phyloP scores from a whole-genome alignment of 2,888 invertebrate genomes.

The Sepioteuthis lessoniana region DNA sequence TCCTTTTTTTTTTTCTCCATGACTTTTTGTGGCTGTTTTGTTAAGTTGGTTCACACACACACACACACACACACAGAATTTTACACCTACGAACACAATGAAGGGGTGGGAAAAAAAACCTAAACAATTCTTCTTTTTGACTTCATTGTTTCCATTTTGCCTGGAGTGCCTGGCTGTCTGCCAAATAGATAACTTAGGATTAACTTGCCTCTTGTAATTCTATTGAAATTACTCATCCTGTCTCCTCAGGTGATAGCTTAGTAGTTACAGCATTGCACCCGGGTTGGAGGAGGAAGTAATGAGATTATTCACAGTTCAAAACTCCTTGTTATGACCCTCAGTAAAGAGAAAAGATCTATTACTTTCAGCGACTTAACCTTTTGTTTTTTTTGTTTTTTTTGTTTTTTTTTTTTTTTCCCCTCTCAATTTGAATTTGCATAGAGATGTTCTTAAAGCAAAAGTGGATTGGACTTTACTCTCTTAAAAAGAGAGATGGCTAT shows the following conservation, averaged over 20 bases:
- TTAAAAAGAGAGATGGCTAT: too few relatives aligned
- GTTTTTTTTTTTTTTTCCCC: too few relatives aligned
- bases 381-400: too few relatives aligned
- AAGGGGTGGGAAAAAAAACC: background rate
- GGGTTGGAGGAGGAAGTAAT: background rate
- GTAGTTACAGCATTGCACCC: background rate
- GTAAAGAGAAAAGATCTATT: background rate
- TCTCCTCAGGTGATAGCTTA: background rate
- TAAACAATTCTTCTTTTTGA: too few relatives aligned
- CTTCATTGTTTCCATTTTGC: background rate
- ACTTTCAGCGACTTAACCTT: too few relatives aligned
- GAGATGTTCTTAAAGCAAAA: too few relatives aligned
- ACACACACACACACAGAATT: too few relatives aligned
- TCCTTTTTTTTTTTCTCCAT: too few relatives aligned
- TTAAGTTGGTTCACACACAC: too few relatives aligned
- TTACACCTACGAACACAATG: background rate
- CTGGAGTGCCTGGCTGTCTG: background rate
- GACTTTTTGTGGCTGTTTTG: too few relatives aligned
- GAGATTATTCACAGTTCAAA: background rate
- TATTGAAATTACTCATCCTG: background rate
- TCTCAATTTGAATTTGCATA: too few relatives aligned
- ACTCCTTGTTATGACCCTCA: background rate
- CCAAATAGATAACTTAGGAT: background rate
- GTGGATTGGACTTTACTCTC: too few relatives aligned
- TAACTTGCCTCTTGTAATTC: conserved; percentile 1